Evolutionary conservation across 2,888 invertebrate genomes (phyloP).

Genomic region (Ischnus inquisitorius): DNA sequence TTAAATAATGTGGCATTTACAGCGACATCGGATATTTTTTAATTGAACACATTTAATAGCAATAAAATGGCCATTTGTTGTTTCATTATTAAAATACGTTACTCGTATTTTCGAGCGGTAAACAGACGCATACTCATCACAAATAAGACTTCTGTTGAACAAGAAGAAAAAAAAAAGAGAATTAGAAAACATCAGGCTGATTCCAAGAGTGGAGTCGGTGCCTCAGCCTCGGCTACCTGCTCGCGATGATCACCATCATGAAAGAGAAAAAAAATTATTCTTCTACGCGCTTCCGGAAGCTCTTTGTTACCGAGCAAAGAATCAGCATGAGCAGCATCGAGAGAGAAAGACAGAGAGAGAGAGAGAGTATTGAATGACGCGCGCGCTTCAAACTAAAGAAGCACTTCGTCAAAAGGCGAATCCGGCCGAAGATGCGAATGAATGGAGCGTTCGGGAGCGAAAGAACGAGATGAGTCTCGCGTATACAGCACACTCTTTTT

Average conservation of each 20-base stretch:
- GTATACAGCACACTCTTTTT: background rate
- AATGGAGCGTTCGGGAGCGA: constrained; percentile 61
- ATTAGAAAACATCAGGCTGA: constrained; percentile 52
- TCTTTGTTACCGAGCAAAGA: constrained; percentile 66
- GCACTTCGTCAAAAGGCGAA: constrained; percentile 84
- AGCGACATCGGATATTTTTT: too few relatives aligned
- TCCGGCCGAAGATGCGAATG: constrained; percentile 73
- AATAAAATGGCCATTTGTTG: too few relatives aligned
- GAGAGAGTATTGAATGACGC: constrained; percentile 66
- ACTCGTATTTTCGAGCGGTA: constrained; percentile 12
- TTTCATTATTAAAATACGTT: background rate
- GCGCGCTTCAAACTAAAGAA: constrained; percentile 79
- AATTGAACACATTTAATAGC: too few relatives aligned
- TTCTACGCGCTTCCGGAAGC: constrained; percentile 74
- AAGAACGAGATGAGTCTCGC: constrained; percentile 39
- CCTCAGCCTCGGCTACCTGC: constrained; percentile 72
- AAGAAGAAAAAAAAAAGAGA: constrained; percentile 13
- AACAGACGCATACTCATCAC: constrained; percentile 19
- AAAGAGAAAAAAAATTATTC: constrained; percentile 43
- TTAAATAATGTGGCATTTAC: too few relatives aligned
- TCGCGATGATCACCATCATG: constrained; percentile 57
- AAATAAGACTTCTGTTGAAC: background rate
- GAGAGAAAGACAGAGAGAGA: constrained; percentile 28
- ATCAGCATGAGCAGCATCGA: background rate
- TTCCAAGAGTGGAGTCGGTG: constrained; percentile 63